Conservation (phyloP, 2,888 invertebrate species). For the Apeira syringaria region DNA sequence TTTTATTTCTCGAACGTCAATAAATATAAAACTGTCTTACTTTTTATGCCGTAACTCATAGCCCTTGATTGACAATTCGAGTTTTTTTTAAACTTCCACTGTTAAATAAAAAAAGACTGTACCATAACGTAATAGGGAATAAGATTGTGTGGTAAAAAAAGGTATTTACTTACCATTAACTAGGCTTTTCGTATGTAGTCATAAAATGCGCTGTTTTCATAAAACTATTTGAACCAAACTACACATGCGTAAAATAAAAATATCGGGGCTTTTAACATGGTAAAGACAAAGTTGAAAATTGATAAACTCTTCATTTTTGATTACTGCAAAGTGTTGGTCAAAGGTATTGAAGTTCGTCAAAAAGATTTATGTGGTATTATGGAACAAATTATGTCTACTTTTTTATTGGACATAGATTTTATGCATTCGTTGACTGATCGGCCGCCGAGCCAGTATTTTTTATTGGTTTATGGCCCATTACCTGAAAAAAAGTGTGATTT, state of each 20-base stretch:
- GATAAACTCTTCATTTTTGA: not conserved
- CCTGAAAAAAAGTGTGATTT: constrained; percentile 30
- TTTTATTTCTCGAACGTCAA: constrained; percentile 25
- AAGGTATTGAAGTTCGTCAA: constrained; percentile 44
- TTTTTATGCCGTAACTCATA: constrained; percentile 32
- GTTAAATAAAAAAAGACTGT: constrained; percentile 16
- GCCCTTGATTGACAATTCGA: constrained; percentile 33
- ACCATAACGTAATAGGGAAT: constrained; percentile 4
- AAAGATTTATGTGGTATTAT: constrained; percentile 52
- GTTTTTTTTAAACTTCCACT: constrained; percentile 28
- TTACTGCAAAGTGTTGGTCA: constrained; percentile 6
- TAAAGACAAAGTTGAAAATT: constrained; percentile 18
- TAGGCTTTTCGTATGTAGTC: constrained; percentile 49
- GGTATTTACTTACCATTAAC: constrained; percentile 43
- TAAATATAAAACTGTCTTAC: constrained; percentile 44
- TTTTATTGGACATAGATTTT: constrained; percentile 36
- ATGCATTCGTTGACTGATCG: constrained; percentile 36
- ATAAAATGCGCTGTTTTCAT: constrained; percentile 59
- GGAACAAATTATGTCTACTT: constrained; percentile 51
- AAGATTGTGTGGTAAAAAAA: constrained; percentile 13
- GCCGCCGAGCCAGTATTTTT: constrained; percentile 24
- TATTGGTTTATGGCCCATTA: constrained; percentile 30
- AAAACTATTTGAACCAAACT: constrained; percentile 49
- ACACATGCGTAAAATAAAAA: not conserved
- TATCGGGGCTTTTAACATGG: not conserved